Evolutionary conservation across 2,888 invertebrate genomes (phyloP).

Genomic region (Ernsta delagoae): DNA sequence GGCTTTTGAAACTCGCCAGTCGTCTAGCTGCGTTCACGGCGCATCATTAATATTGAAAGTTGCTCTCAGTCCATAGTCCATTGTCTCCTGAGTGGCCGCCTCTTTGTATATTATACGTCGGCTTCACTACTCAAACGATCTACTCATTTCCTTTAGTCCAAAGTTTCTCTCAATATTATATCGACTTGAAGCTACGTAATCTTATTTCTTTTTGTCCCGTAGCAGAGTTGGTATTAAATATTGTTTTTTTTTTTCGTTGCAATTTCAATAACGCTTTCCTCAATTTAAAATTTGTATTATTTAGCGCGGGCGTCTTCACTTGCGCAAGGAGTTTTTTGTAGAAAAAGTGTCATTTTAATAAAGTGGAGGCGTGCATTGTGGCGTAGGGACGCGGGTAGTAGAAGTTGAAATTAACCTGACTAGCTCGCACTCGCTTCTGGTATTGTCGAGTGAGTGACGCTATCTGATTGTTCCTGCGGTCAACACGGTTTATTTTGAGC

Average conservation of each 20-base stretch:
- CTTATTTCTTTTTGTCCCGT: conserved; percentile 41
- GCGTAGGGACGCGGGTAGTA: conserved; percentile 5
- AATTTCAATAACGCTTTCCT: conserved; percentile 31
- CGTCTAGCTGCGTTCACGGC: conserved; percentile 77
- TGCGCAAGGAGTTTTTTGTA: conserved; percentile 17
- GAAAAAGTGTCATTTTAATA: conserved; percentile 33
- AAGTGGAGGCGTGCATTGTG: conserved; percentile 21
- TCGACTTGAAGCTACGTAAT: conserved; percentile 49
- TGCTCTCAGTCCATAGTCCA: conserved; percentile 69
- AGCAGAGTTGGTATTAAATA: not conserved
- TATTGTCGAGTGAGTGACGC: conserved; percentile 35
- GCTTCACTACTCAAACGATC: conserved; percentile 66
- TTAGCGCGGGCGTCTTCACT: conserved; percentile 15
- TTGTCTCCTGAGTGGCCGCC: conserved; percentile 76
- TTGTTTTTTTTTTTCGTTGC: conserved; percentile 11
- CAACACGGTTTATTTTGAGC: conserved; percentile 30
- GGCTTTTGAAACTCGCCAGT: conserved; percentile 74
- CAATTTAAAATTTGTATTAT: conserved; percentile 33
- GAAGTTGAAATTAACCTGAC: conserved; percentile 35
- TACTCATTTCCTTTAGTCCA: conserved; percentile 75
- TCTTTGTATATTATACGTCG: conserved; percentile 75
- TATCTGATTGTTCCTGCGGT: conserved; percentile 35
- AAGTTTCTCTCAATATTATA: conserved; percentile 69
- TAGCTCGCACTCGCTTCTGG: conserved; percentile 28
- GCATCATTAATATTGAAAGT: conserved; percentile 84